Conservation (phyloP, 2,113 vertebrate genomes). For the Onychorhynchus coronatus region DNA sequence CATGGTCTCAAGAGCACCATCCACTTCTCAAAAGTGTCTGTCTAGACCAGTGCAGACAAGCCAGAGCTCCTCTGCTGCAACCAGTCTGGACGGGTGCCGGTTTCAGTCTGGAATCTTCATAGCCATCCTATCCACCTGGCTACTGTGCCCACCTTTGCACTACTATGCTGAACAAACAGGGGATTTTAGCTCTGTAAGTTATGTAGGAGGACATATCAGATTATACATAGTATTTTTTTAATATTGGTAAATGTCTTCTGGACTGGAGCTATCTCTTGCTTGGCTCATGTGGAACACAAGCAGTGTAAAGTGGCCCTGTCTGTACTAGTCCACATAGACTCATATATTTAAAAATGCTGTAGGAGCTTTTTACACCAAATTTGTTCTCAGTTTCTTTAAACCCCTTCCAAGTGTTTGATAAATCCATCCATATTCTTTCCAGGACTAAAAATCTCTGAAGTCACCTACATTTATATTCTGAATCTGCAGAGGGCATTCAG, state of each 20-base stretch:
- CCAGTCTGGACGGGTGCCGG: not conserved
- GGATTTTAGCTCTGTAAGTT: not conserved
- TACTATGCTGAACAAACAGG: not conserved
- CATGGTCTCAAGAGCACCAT: accelerated
- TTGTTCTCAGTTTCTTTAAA: not conserved
- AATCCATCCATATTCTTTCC: not conserved
- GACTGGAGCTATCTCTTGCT: not conserved
- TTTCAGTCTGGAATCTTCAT: not conserved
- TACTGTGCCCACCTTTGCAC: not conserved
- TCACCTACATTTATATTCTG: not conserved
- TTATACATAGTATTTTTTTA: not conserved
- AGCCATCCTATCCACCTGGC: not conserved
- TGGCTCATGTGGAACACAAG: not conserved
- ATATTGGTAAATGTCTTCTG: not conserved
- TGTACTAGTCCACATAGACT: not conserved
- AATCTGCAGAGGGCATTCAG: not conserved
- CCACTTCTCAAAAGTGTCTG: not conserved
- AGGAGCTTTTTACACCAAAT: not conserved
- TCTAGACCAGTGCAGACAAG: not conserved
- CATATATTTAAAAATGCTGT: not conserved
- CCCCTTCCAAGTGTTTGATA: not conserved
- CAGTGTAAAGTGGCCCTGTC: not conserved
- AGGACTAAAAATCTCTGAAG: not conserved
- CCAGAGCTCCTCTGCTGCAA: not conserved
- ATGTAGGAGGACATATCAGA: not conserved